phyloP scores from a whole-genome alignment of 2,888 invertebrate genomes.

The Pomacea canaliculata region DNA sequence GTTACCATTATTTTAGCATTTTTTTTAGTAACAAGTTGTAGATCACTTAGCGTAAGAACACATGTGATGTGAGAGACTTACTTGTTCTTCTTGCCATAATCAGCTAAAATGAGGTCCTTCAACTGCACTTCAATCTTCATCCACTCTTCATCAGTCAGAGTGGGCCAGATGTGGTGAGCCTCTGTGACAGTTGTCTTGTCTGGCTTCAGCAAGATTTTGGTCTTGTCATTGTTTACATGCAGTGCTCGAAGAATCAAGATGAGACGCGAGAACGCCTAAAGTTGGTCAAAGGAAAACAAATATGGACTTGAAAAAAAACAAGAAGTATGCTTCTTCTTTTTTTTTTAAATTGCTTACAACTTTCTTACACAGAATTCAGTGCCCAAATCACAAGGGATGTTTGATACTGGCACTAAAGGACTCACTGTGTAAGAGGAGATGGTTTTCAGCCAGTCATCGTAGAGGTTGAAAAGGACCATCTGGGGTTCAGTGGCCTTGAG shows the following conservation, averaged over 20 bases:
- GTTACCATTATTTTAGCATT: no score
- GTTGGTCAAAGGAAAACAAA: conserved; percentile 3
- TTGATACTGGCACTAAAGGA: conserved; percentile 5
- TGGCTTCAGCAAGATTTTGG: conserved; percentile 97
- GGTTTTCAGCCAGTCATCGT: conserved; percentile 99
- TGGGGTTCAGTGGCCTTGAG: conserved; percentile 99
- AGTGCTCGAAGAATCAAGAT: conserved; percentile 96
- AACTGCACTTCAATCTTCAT: conserved; percentile 97
- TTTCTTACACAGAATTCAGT: not conserved
- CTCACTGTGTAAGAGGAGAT: conserved; percentile 95
- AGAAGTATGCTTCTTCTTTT: no score
- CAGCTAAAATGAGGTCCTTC: conserved; percentile 97
- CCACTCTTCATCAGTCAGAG: conserved; percentile 98
- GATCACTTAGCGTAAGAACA: no score
- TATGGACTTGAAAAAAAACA: not conserved
- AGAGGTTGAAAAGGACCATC: conserved; percentile 99
- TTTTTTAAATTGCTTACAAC: not conserved
- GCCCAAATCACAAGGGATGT: not conserved
- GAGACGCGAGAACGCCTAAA: conserved; percentile 92
- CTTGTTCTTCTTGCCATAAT: conserved; percentile 99
- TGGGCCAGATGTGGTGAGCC: conserved; percentile 99
- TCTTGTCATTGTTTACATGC: conserved; percentile 98
- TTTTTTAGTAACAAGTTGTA: no score
- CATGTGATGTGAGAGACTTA: conserved; percentile 64
- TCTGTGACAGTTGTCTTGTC: conserved; percentile 99